Conservation (phyloP, 2,113 vertebrate species). For the Semicossyphus pulcher region DNA sequence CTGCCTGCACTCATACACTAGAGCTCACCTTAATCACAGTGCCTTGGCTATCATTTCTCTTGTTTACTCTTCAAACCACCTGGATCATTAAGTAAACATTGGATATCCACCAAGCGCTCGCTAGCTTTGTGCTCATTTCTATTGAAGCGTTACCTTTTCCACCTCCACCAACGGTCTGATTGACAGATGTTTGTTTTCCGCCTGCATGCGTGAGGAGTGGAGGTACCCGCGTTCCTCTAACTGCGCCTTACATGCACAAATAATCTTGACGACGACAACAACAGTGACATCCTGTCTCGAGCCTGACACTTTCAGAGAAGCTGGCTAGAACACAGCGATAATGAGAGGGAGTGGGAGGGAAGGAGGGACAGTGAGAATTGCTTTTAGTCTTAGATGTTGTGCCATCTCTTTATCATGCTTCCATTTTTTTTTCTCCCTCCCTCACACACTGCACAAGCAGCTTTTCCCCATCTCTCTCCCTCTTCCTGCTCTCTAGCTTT, state of each 20-base stretch:
- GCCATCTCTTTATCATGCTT: constrained; percentile 64
- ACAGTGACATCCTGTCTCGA: constrained; percentile 44
- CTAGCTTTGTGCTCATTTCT: constrained; percentile 16
- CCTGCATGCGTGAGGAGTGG: not conserved
- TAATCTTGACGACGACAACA: constrained; percentile 45
- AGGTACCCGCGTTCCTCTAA: constrained; percentile 21
- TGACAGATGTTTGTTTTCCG: constrained; percentile 54
- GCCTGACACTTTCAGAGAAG: constrained; percentile 54
- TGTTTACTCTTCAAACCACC: constrained; percentile 37
- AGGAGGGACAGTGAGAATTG: constrained; percentile 53
- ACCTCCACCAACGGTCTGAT: not conserved
- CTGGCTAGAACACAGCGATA: constrained; percentile 46
- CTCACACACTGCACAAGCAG: constrained; percentile 22
- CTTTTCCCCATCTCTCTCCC: constrained; percentile 17
- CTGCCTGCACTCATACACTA: not conserved
- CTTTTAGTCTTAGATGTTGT: constrained; percentile 63
- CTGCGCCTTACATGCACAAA: constrained; percentile 28
- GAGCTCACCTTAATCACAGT: not conserved
- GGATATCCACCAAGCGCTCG: constrained; percentile 10
- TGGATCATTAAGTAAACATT: constrained; percentile 37
- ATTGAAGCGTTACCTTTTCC: not conserved
- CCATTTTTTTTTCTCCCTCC: constrained; percentile 26
- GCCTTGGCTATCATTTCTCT: constrained; percentile 2
- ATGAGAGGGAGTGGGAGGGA: constrained; percentile 70
- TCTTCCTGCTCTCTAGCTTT: not conserved